phyloP scores from a whole-genome alignment of 1,140 invertebrate species.

The Spodoptera frugiperda region DNA sequence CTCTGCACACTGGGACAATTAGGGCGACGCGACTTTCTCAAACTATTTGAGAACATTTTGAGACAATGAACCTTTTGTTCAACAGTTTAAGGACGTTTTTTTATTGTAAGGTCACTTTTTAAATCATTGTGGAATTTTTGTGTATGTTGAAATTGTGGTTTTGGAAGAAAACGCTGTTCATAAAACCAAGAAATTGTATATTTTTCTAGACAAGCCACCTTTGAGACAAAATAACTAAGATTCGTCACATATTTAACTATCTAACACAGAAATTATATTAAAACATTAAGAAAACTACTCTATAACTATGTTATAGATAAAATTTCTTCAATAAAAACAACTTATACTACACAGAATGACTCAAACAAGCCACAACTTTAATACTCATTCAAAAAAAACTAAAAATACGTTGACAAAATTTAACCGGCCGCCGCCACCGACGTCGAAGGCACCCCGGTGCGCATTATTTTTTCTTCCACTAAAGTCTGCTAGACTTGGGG shows the following conservation, averaged over 20 bases:
- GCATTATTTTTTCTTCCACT: conserved; percentile 83
- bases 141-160: background rate
- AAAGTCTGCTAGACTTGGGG: conserved; percentile 82
- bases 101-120: conserved; percentile 33
- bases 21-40: conserved; percentile 65
- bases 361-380: background rate
- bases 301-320: no score
- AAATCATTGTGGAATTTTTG: background rate
- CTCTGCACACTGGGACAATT: conserved; percentile 69
- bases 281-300: no score
- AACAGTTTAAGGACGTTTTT: conserved; percentile 24
- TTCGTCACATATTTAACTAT: no score
- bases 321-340: no score
- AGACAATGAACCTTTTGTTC: conserved; percentile 44
- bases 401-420: conserved; percentile 45
- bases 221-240: no score
- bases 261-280: no score
- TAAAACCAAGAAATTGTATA: background rate
- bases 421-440: conserved; percentile 36
- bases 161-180: background rate
- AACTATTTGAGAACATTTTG: conserved; percentile 53
- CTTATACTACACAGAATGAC: background rate
- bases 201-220: no score
- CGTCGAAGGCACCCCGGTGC: conserved; percentile 64
- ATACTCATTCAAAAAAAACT: conserved; percentile 9